Evolutionary conservation across 23 tunicate species (phyloP).

Genomic region (Pegea sp.): DNA sequence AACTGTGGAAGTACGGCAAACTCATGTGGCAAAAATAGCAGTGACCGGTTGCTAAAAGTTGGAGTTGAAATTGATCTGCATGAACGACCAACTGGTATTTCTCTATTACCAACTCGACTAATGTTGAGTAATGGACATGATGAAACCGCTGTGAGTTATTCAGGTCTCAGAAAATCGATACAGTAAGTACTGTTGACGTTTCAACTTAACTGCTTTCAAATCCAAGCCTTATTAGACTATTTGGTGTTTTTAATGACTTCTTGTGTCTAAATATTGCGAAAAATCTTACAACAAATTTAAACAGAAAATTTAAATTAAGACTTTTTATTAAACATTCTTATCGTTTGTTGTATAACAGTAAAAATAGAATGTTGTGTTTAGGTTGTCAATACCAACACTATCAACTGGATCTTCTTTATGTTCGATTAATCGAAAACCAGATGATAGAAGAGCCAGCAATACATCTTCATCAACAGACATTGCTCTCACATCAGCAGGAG

Average conservation of each 20-base stretch:
- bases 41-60: conserved; percentile 4
- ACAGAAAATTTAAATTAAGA: no score
- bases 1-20: neutral
- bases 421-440: neutral
- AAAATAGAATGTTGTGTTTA: no score
- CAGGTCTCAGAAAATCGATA: no score
- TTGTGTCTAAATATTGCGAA: no score
- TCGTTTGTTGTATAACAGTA: no score
- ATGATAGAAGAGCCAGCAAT: neutral
- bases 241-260: no score
- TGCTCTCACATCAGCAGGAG: neutral
- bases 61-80: conserved; percentile 12
- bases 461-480: neutral
- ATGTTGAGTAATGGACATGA: conserved; percentile 25
- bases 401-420: neutral
- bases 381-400: neutral
- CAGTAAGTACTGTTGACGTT: no score
- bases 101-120: conserved; percentile 4
- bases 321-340: no score
- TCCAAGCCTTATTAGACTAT: no score
- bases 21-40: neutral
- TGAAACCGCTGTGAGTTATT: no score
- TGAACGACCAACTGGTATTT: conserved; percentile 3
- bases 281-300: no score
- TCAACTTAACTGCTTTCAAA: no score